Evolutionary conservation across 2,113 vertebrate species (phyloP), one percentile per base, ranked within the genome.

Genomic region (Triplophysa tibetana): DNA sequence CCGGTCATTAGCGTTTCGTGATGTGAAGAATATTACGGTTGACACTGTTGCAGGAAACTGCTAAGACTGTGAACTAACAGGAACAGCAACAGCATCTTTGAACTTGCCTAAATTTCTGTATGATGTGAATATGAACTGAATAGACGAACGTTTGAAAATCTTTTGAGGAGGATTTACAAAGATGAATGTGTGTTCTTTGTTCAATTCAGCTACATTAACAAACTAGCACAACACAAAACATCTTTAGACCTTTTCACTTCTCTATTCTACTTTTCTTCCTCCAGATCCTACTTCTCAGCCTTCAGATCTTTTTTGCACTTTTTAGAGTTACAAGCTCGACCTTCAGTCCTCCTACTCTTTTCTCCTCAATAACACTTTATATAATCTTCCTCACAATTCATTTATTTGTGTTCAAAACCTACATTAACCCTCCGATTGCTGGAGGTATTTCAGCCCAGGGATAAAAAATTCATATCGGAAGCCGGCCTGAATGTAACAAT

Each of bases 321-420:
- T 75, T 64, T 67, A 72, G n/a, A 12, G 43, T 78, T 14, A 72
- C 38, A 66, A 48, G 29, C 75, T 52, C 43, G 60, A 58, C 70
- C 10, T 73, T 52, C 33, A 8, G 61, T 80, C 61, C 60, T 43
- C 69, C 69, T 61, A 73, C 78, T 58, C 69, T 56, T 50, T 73
- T 16, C 23, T 74, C 48, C 48, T 75, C 41, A 29, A 63, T 23
- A 75, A 26, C 21, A 65, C n/a, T 56, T 69, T 60, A 60, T 79
- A 62, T 68, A 68, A 58, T 69, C 50, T 60, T 78, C 17, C 21
- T 78, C 29, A 58, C 33, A 56, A 10, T 41, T 68, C 10, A 17
- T 70, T 62, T 33, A 24, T 50, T 10, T 58, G 33, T 77, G 16
- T 52, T 52, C 43, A 52, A 14, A 38, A 38, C 29, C 62, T 23